Conservation (phyloP, 2,797 vertebrate species). For the Pipistrellus nathusii region DNA sequence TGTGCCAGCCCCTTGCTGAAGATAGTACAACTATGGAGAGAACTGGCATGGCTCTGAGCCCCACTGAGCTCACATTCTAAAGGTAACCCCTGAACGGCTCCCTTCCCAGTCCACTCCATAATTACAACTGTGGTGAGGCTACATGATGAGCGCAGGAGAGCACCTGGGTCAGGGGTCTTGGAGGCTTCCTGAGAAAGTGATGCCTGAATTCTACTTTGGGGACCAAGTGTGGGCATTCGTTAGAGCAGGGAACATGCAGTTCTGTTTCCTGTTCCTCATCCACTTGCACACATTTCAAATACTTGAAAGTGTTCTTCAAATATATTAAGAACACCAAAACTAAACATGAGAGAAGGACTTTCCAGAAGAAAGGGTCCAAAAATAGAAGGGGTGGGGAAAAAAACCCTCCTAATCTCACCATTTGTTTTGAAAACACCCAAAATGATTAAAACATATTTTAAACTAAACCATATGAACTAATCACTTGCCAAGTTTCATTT, state of each 20-base stretch:
- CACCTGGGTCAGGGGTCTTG: not conserved
- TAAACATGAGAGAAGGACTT: conserved; percentile 77
- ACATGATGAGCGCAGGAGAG: not conserved
- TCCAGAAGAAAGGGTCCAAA: conserved; percentile 85
- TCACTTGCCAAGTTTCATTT: conserved; percentile 89
- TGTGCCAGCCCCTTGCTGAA: not conserved
- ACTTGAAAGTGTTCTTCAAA: conserved; percentile 77
- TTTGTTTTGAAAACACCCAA: conserved; percentile 89
- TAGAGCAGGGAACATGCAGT: not conserved
- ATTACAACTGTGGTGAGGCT: not conserved
- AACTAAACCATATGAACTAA: conserved; percentile 88
- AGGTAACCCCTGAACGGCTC: not conserved
- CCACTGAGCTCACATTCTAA: not conserved
- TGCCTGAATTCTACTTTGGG: not conserved
- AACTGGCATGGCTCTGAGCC: not conserved
- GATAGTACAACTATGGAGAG: not conserved
- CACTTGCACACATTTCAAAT: conserved; percentile 57
- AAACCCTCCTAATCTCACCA: conserved; percentile 85
- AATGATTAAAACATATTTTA: conserved; percentile 89
- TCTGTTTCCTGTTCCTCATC: conserved; percentile 36
- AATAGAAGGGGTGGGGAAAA: conserved; percentile 81
- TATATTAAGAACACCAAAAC: conserved; percentile 72
- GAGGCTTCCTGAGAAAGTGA: conserved; percentile 5
- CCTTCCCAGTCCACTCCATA: not conserved
- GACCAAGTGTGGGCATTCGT: not conserved